Evolutionary conservation across 2,113 vertebrate genomes (phyloP).

Genomic region (Festucalex cinctus): DNA sequence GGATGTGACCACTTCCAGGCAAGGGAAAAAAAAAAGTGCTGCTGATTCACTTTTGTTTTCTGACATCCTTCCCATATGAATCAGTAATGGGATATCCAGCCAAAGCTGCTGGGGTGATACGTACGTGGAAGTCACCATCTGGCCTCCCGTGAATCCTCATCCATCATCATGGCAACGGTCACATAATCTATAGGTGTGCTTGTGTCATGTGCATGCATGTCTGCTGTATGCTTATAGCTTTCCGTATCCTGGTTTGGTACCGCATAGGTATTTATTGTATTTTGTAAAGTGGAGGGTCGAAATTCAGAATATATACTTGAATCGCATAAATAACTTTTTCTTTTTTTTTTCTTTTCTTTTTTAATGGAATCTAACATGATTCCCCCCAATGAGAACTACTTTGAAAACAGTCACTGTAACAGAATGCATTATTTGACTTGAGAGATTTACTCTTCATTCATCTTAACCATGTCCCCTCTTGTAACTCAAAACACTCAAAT

Average conservation of each 20-base stretch:
- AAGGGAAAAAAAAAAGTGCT: background rate
- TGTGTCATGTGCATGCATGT: constrained; percentile 8
- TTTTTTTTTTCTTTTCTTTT: no score
- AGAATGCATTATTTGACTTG: no score
- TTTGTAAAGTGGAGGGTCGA: background rate
- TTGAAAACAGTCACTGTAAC: no score
- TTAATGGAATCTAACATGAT: no score
- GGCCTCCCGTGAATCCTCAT: constrained; percentile 43
- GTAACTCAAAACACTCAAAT: no score
- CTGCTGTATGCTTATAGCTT: constrained; percentile 1
- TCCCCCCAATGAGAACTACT: no score
- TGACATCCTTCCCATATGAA: background rate
- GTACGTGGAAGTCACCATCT: constrained; percentile 58
- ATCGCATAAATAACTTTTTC: no score
- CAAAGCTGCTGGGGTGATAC: constrained; percentile 48
- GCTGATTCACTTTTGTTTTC: background rate
- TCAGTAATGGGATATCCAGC: constrained; percentile 52
- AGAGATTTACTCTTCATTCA: no score
- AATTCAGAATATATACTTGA: constrained; percentile 13
- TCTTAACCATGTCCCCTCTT: no score
- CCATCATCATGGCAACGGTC: constrained; percentile 53
- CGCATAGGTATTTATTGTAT: constrained; percentile 26
- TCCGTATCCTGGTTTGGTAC: background rate
- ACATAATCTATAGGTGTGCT: constrained; percentile 43
- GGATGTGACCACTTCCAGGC: background rate